Evolutionary conservation across 2,888 invertebrate genomes (phyloP), one percentile per base, ranked within the genome.

Genomic region (Drosophila kanekoi): DNA sequence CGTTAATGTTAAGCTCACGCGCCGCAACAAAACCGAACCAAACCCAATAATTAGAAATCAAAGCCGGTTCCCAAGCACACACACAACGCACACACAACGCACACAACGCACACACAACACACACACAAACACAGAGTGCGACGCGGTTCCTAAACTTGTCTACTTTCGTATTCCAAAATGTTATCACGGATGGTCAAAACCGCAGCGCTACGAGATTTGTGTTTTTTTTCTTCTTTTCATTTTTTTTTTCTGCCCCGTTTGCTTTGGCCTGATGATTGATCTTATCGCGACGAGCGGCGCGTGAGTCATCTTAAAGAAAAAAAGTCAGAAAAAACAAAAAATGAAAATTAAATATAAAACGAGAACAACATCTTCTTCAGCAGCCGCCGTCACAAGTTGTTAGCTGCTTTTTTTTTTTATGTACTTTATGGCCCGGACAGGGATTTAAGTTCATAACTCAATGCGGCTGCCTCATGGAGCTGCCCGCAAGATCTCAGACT

Each of bases 11-110:
- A 83, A 72, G 81, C 68, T 72, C 78, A 83, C 87, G 84, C 81
- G 72, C 63, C 60, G 38, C 45, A 52, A 40, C 35, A 49, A 53
- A 61, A 44, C 56, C 57, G 65, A 74, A 74, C 66, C 72, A 69
- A 85, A 69, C 69, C 68, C 78, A 89, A 89, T 87, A 84, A 89
- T 89, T 84, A 89, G 83, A 89, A 84, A 89, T 84, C 87, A 81
- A 89, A 87, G 83, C 83, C 83, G 89, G 83, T 84, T 89, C 47
- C 54, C 73, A 61, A 59, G 51, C 43, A 49, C 37, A 71, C 56
- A 64, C 40, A 32, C 35, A 16, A 23, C 48, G 5, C 23, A 5
- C 47, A 41, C 28, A 40, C 5, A 38, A 18, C 18, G 2, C 18
- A 18, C 18, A 18, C 18, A 18, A 40, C 20, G 53, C 16, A 38